Evolutionary conservation across 2,113 vertebrate species (phyloP).

Genomic region (Aspiorhynchus laticeps): DNA sequence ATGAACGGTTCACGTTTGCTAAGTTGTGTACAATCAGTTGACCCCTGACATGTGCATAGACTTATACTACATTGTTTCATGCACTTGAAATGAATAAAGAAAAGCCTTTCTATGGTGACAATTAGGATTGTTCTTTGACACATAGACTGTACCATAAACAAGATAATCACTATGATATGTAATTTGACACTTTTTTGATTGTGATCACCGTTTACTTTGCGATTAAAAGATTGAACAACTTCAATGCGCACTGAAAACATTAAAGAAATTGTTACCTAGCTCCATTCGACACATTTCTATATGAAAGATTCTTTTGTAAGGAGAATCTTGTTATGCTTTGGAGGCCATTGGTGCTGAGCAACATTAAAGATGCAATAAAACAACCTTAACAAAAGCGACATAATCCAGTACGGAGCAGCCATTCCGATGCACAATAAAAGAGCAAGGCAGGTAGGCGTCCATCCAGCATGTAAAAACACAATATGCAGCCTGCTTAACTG

Average conservation of each 20-base stretch:
- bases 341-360: not conserved
- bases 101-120: not conserved
- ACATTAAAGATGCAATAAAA: constrained; percentile 6
- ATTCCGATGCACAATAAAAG: constrained; percentile 47
- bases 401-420: constrained; percentile 29
- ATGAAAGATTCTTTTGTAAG: not conserved
- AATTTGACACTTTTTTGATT: not conserved
- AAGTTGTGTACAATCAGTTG: constrained; percentile 30
- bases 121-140: not conserved
- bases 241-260: not conserved
- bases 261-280: not conserved
- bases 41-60: constrained; percentile 43
- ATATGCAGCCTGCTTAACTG: constrained; percentile 40
- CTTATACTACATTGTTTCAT: constrained; percentile 50
- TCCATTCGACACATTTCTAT: not conserved
- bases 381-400: not conserved
- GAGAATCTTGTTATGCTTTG: constrained; percentile 18
- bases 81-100: constrained; percentile 48
- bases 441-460: constrained; percentile 52
- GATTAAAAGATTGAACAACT: not conserved
- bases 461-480: constrained; percentile 46
- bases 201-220: not conserved
- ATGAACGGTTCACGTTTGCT: constrained; percentile 35
- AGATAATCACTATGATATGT: not conserved
- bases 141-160: constrained; percentile 37